phyloP scores from a whole-genome alignment of 2,113 vertebrate genomes.

The Rhea pennata region DNA sequence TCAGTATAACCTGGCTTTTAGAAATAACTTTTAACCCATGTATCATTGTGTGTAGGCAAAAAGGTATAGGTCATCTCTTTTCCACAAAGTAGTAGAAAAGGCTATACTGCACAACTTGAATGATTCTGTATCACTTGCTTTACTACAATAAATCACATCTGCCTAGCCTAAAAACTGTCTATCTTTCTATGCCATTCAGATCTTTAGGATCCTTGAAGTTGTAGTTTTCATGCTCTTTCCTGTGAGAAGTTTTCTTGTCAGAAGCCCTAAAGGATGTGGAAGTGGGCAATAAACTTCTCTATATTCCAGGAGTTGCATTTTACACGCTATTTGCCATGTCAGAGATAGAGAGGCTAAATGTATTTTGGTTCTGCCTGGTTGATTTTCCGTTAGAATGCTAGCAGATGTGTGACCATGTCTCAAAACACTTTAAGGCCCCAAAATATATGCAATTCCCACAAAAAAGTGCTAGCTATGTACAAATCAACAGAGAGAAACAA shows the following conservation, averaged over 20 bases:
- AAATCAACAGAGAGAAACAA: neutral
- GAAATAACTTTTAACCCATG: fast-evolving
- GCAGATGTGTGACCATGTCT: neutral
- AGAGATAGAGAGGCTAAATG: neutral
- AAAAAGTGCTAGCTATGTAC: neutral
- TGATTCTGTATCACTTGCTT: neutral
- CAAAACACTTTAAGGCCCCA: neutral
- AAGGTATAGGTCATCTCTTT: neutral
- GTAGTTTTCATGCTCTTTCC: neutral
- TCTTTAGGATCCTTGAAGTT: neutral
- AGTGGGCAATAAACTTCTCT: neutral
- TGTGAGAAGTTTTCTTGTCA: neutral
- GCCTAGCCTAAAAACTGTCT: neutral
- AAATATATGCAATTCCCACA: neutral
- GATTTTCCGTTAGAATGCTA: neutral
- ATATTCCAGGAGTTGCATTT: neutral
- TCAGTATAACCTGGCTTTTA: neutral
- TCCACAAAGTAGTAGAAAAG: neutral
- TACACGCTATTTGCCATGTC: neutral
- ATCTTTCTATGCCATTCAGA: neutral
- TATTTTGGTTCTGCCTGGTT: neutral
- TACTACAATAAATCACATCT: neutral
- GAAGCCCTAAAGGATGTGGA: neutral
- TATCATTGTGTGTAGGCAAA: neutral
- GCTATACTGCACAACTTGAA: neutral